Evolutionary conservation across 2,888 invertebrate species (phyloP).

Genomic region (Sericinus montela): DNA sequence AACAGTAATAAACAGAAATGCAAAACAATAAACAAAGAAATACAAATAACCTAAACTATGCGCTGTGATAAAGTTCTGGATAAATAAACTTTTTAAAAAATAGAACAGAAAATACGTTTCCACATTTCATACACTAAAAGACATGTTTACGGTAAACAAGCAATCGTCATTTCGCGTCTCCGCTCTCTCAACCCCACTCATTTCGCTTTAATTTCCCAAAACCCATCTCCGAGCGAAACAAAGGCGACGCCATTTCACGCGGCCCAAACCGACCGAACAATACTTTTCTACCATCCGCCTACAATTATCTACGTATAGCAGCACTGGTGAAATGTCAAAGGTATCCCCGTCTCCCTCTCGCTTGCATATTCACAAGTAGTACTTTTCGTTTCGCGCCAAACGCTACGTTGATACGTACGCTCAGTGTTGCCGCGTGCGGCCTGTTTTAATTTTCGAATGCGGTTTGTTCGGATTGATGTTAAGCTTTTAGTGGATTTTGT

Average conservation of each 20-base stretch:
- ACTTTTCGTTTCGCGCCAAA: slow-evolving; percentile 45
- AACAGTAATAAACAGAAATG: neutral
- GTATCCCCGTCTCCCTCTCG: slow-evolving; percentile 45
- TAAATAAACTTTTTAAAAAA: slow-evolving; percentile 16
- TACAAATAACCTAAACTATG: slow-evolving; percentile 16
- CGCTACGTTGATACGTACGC: slow-evolving; percentile 42
- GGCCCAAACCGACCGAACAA: slow-evolving; percentile 73
- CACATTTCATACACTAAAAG: slow-evolving; percentile 29
- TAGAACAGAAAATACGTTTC: slow-evolving; percentile 21
- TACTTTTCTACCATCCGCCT: slow-evolving; percentile 55
- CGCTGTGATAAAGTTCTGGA: slow-evolving; percentile 24
- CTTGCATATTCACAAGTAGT: slow-evolving; percentile 21
- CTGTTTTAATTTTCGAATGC: slow-evolving; percentile 74
- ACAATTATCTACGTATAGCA: slow-evolving; percentile 52
- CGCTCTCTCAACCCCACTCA: slow-evolving; percentile 55
- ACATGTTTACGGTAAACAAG: slow-evolving; percentile 54
- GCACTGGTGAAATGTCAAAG: slow-evolving; percentile 50
- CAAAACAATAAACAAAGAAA: slow-evolving; percentile 8
- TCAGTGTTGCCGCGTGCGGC: slow-evolving; percentile 55
- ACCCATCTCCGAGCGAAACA: slow-evolving; percentile 66
- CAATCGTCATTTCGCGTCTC: slow-evolving; percentile 61
- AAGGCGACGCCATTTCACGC: slow-evolving; percentile 71
- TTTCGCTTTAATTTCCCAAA: slow-evolving; percentile 72
- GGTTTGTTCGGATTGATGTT: slow-evolving; percentile 62
- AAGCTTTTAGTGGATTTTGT: slow-evolving; percentile 31